phyloP scores from a whole-genome alignment of 2,888 invertebrate genomes.

The Chydorus sphaericus region DNA sequence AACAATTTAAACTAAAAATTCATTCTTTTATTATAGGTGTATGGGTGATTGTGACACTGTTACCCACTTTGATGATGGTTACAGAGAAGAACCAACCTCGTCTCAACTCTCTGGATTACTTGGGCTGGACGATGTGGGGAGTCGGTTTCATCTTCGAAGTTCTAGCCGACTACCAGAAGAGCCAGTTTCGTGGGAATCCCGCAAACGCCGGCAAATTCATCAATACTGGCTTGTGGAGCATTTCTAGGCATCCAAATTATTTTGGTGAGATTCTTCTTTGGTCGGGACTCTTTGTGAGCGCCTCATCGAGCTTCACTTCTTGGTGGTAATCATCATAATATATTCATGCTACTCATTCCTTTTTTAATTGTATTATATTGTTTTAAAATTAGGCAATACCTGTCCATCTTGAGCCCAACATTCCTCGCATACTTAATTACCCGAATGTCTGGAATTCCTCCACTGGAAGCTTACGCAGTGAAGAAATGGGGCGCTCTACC shows the following conservation, averaged over 20 bases:
- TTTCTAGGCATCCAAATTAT: conserved; percentile 85
- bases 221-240: conserved; percentile 55
- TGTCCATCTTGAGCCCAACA: conserved; percentile 9
- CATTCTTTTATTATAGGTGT: conserved; percentile 23
- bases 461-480: conserved; percentile 4
- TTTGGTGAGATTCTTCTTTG: conserved; percentile 86
- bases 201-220: conserved; percentile 43
- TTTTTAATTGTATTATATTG: not conserved
- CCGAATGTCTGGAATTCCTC: conserved; percentile 10
- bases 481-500: conserved; percentile 9
- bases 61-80: conserved; percentile 28
- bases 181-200: conserved; percentile 75
- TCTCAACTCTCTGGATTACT: conserved; percentile 25
- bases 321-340: conserved; percentile 14
- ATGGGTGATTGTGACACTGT: conserved; percentile 29
- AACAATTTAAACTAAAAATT: not conserved
- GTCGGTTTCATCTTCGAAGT: conserved; percentile 74
- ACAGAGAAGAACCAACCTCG: conserved; percentile 24
- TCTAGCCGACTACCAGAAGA: conserved; percentile 83
- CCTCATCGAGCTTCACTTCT: conserved; percentile 25
- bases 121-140: conserved; percentile 34
- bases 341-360: not conserved
- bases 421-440: conserved; percentile 11
- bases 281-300: conserved; percentile 86
- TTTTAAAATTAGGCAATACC: not conserved